These are phyloP conservation scores for Bilobella aurantiaca DNA, from an alignment of 1,140 invertebrate species.

Conservation along the genomic window DNA sequence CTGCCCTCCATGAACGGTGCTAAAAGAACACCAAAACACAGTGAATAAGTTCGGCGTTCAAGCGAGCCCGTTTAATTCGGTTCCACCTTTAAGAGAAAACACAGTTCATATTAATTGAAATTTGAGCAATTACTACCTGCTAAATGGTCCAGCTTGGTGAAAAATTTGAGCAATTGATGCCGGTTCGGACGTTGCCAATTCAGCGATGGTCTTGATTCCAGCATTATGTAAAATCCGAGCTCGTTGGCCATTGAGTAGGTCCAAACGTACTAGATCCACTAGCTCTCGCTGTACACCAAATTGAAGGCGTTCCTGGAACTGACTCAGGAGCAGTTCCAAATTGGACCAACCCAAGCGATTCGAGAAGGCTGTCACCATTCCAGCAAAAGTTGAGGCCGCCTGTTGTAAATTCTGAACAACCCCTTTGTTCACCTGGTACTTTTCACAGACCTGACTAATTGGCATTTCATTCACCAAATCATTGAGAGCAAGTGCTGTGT, in stretches of 20 bases:
- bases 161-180: conserved; percentile 64
- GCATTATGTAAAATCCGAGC: conserved; percentile 74
- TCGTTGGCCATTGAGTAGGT: conserved; percentile 68
- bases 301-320: conserved; percentile 86
- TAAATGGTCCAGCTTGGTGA: conserved; percentile 67
- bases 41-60: neutral
- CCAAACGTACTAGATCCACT: conserved; percentile 76
- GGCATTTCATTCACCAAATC: conserved; percentile 87
- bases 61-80: neutral
- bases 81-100: neutral
- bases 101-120: neutral
- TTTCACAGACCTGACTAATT: conserved; percentile 61
- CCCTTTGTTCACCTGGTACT: conserved; percentile 77
- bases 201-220: conserved; percentile 65
- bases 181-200: conserved; percentile 61
- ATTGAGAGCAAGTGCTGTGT: conserved; percentile 78
- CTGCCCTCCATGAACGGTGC: conserved; percentile 17
- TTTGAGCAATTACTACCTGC: conserved; percentile 54
- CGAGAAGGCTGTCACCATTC: conserved; percentile 87
- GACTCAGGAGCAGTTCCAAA: conserved; percentile 74
- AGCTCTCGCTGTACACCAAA: conserved; percentile 90
- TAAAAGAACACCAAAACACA: conserved; percentile 7
- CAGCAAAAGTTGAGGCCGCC: conserved; percentile 88
- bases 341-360: conserved; percentile 84
- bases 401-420: conserved; percentile 85